Base-by-base conservation (phyloP, 2,888 invertebrate genomes). In the Sinohyriopsis cumingii region DNA sequence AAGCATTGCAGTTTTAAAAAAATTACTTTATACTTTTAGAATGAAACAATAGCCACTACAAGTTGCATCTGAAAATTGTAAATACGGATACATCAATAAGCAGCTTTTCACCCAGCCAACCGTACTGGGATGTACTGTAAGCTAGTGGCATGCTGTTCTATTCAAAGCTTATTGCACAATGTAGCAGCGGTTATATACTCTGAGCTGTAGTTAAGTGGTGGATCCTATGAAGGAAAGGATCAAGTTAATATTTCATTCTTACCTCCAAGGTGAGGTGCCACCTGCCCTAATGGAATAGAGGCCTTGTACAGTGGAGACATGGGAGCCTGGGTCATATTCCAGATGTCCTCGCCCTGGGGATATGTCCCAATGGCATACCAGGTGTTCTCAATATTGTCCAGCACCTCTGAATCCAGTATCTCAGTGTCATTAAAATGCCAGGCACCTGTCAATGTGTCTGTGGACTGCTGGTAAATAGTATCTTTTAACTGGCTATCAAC, bases 351-450 rank as follows among this genome's bases (percentile, higher is more conserved):
- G 18, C 67, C 67, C 57, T 55, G 25, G 6, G 71, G 71, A 25
- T 63, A 63, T 53, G 71, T 67, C 28, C 71, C 71, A 15, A 67
- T 63, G 28, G 25, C 45, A 55, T 63, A 71, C 71, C 71, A 71
- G 53, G 65, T 67, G 18, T 22, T 12, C 1, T 20, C 59, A n/a
- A 69, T 69, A 53, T 69, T 69, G 45, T 69, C 65, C 22, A 24
- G 24, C 2, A 69, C 12, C 19, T 59, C 61, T 12, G 53, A 0
- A 24, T 55, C 66, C 24, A 62, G 28, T 0, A 62, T 25, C 20
- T 65, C 69, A 9, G 60, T 22, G 20, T 69, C 69, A 24, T 53
- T 55, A 25, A 65, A 69, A 15, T 62, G 20, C 69, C 69, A 69
- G n/a, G 55, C 24, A 3, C 57, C 69, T 25, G 45, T 55, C 22